Evolutionary conservation across 2,888 invertebrate species (phyloP), one percentile per base, ranked within the genome.

Genomic region (Platycheirus albimanus): DNA sequence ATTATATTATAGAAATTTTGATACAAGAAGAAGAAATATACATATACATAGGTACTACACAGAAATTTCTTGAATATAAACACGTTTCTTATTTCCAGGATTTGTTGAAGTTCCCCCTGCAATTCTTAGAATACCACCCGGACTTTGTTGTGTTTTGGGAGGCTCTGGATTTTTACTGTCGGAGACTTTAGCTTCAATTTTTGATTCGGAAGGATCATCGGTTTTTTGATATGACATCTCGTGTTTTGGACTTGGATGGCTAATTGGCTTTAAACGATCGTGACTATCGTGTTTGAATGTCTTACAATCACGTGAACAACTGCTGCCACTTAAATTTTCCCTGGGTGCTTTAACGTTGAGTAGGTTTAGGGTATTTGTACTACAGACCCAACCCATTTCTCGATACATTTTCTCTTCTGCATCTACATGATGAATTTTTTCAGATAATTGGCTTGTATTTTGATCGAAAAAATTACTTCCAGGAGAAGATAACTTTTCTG

Each of bases 61-160:
- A 81, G 96, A 96, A 92, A 97, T 97, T 91, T 97, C 97, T 91
- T 96, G 96, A 90, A 97, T 97, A 92, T 97, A 97, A 87, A 97
- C 97, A 90, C 97, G 94, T 91, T 97, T 97, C 91, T 97, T 97
- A 92, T 94, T 94, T 85, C 95, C 94, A 72, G 95, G 94, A 7
- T 95, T 95, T 0, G 95, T 94, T 66, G 87, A 86, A 58, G 87
- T 87, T 51, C 92, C 91, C 3, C 91, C 91, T 71, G 92, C 91
- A 85, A 94, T 92, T 79, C 94, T 90, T 43, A 95, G 89, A 56
- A 95, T 95, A 2, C 94, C 94, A 10, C 87, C 86, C 33, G 90
- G 90, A 75, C 86, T 92, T 87, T 84, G 90, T 85, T 86, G 90
- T 20, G 94, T 4, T 33, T 33, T n/a, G n/a, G n/a, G n/a, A n/a